These are phyloP conservation scores for Bradypodion ventrale DNA, from an alignment of 2,797 vertebrate species.

Conservation along the genomic window DNA sequence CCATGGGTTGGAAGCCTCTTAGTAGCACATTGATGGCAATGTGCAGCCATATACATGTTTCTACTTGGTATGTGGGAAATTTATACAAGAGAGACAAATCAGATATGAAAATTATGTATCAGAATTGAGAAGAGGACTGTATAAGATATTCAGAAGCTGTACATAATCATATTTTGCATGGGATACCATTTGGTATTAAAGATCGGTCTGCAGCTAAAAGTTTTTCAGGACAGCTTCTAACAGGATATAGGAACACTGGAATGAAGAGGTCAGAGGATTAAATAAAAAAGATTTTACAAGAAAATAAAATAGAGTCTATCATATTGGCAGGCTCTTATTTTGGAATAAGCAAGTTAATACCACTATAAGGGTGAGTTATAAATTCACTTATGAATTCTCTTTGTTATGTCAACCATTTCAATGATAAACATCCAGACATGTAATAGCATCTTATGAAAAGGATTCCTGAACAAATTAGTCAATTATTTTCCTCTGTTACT, in stretches of 20 bases:
- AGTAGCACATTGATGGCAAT: too few species aligned
- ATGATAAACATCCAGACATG: constrained; percentile 21
- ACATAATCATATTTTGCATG: background rate
- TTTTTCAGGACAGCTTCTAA: background rate
- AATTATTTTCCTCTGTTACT: constrained; percentile 32
- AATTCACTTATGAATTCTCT: background rate
- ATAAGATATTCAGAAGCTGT: background rate
- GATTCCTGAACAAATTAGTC: constrained; percentile 23
- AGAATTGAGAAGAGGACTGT: background rate
- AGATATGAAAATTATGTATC: background rate
- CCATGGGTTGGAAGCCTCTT: too few species aligned
- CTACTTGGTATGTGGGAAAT: background rate
- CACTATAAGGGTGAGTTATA: background rate
- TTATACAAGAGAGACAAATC: background rate
- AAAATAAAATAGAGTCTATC: constrained; percentile 1
- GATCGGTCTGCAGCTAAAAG: background rate
- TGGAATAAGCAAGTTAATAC: constrained; percentile 18
- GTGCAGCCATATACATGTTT: background rate
- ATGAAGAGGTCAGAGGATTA: background rate
- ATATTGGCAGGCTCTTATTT: background rate
- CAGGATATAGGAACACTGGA: background rate
- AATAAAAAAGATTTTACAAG: background rate
- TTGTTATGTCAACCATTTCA: background rate
- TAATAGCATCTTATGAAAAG: constrained; percentile 20
- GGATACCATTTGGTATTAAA: background rate